Evolutionary conservation across 2,113 vertebrate species (phyloP).

Genomic region (Heterotilapia buettikoferi): DNA sequence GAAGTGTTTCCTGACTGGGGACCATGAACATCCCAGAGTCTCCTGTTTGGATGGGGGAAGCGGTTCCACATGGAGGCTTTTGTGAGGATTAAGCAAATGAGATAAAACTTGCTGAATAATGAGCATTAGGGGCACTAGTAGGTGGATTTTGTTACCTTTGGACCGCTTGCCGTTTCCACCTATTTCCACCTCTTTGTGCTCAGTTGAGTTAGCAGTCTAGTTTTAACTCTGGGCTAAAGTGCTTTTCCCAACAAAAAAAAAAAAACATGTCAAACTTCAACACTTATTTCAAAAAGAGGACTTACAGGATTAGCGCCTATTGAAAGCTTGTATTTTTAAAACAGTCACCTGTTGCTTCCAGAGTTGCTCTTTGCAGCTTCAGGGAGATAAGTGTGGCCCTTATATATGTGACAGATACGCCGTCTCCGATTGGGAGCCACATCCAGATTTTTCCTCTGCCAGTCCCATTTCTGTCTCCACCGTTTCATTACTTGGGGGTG

Average conservation of each 20-base stretch:
- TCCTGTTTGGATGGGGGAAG: background rate
- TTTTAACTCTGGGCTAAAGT: background rate
- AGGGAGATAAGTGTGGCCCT: background rate
- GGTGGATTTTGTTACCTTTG: background rate
- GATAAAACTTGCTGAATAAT: background rate
- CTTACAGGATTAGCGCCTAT: background rate
- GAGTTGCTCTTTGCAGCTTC: background rate
- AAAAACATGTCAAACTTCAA: background rate
- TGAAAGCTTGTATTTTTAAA: background rate
- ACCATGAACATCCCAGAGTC: background rate
- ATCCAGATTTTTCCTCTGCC: background rate
- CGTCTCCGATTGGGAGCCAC: background rate
- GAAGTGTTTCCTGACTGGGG: background rate
- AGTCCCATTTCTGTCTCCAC: background rate
- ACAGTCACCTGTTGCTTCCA: constrained; percentile 20
- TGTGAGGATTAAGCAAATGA: background rate
- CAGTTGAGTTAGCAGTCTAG: background rate
- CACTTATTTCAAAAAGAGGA: background rate
- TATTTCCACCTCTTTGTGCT: background rate
- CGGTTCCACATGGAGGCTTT: background rate
- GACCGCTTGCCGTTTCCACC: background rate
- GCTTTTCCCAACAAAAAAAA: background rate
- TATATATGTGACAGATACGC: background rate
- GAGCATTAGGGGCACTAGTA: background rate
- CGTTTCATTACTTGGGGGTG: background rate